These are phyloP conservation scores for Hyposoter dolosus DNA, from an alignment of 2,888 invertebrate species.

Conservation along the genomic window DNA sequence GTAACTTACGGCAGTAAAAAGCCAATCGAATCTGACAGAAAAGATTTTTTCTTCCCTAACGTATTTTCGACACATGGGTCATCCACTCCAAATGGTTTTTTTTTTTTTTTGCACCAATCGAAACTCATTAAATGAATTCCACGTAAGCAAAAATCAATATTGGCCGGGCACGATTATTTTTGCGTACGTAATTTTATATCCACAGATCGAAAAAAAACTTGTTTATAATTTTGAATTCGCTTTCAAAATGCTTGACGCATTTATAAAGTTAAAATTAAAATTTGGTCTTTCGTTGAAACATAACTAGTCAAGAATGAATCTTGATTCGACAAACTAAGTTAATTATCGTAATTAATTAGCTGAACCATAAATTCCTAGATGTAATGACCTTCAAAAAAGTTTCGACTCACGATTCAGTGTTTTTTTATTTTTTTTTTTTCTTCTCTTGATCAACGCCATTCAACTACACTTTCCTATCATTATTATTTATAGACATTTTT, in stretches of 20 bases:
- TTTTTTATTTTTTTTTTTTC: neutral
- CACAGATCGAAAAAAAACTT: neutral
- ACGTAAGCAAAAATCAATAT: neutral
- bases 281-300: neutral
- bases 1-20: neutral
- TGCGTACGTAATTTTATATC: conserved; percentile 1
- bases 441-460: neutral
- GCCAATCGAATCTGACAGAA: conserved; percentile 6
- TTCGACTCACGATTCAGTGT: neutral
- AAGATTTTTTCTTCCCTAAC: neutral
- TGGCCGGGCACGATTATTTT: neutral
- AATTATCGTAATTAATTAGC: neutral
- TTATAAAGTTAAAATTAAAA: neutral
- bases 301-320: neutral
- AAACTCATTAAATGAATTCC: neutral
- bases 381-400: neutral
- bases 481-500: conserved; percentile 19
- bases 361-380: neutral
- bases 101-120: neutral
- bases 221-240: neutral
- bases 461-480: neutral
- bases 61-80: neutral
- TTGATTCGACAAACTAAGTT: neutral
- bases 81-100: neutral
- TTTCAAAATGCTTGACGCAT: neutral